phyloP scores from a whole-genome alignment of 2,888 invertebrate species.

The Latheticus oryzae region DNA sequence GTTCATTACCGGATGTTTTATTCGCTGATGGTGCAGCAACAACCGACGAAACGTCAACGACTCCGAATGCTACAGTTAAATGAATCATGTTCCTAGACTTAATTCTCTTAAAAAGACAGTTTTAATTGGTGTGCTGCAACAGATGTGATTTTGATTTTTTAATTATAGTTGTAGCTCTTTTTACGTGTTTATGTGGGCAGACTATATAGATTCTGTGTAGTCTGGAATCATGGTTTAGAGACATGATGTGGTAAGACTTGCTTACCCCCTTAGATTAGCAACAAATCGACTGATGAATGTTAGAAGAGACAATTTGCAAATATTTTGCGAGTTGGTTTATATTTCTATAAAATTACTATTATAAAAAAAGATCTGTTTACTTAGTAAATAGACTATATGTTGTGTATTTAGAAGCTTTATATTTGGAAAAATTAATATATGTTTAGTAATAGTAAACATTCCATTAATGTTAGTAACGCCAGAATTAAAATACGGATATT shows the following conservation, averaged over 20 bases:
- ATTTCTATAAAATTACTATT: conserved; percentile 50
- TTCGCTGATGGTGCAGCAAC: conserved; percentile 59
- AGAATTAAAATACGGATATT: no score
- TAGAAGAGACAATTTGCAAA: conserved; percentile 55
- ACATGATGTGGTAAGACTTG: not conserved
- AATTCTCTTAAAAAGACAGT: conserved; percentile 31
- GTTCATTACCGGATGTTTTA: conserved; percentile 61
- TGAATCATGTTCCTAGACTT: conserved; percentile 43
- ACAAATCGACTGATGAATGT: conserved; percentile 58
- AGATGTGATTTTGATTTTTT: conserved; percentile 38
- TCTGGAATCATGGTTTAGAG: conserved; percentile 28
- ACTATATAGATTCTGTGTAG: conserved; percentile 38
- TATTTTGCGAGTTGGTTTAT: conserved; percentile 59
- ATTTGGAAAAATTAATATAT: conserved; percentile 45
- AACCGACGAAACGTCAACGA: conserved; percentile 46
- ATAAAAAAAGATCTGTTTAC: conserved; percentile 50
- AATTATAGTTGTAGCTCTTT: conserved; percentile 31
- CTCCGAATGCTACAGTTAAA: conserved; percentile 49
- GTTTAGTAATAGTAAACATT: conserved; percentile 49
- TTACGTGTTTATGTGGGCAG: conserved; percentile 19
- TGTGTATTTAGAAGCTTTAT: conserved; percentile 53
- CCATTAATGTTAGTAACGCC: conserved; percentile 43
- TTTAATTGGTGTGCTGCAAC: conserved; percentile 35
- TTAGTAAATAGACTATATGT: conserved; percentile 52
- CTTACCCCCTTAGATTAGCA: conserved; percentile 24